Evolutionary conservation across 2,888 invertebrate genomes (phyloP), one percentile per base, ranked within the genome.

Genomic region (Temnothorax unifasciatus): DNA sequence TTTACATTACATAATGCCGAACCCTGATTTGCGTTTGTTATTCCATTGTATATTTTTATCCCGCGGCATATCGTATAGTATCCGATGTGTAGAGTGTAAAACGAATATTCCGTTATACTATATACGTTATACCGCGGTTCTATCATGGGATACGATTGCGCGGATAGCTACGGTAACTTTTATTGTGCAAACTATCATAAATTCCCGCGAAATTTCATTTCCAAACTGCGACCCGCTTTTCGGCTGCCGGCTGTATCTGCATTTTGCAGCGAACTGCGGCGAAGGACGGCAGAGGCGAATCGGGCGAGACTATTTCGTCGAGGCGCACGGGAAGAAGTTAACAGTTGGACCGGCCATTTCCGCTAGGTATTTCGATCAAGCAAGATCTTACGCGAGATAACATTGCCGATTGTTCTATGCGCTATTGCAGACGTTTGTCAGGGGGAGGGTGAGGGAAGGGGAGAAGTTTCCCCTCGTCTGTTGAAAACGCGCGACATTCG

Each of bases 321-420:
- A 85, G 71, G 29, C 66, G 74, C 4, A 77, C 15, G 69, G 64
- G 76, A 88, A 77, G 84, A 86, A 85, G 82, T 89, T 88, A 87
- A 85, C 76, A 79, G 79, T 64, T 76, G 75, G 83, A 84, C 82
- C 81, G 79, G 41, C 71, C 84, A 68, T 90, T 90, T 77, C 83
- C 84, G 25, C 63, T 63, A 74, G 79, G 59, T 81, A 83, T 87
- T 85, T 84, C 86, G 83, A 86, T 82, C 85, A 76, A 74, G 82
- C 81, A 77, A 81, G 89, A 90, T 90, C 84, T 82, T 84, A 64
- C 76, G 69, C 41, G 69, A 85, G 86, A 89, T 87, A 87, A 88
- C 84, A 85, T 61, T 57, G 66, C 52, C 84, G 83, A 90, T 90
- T 89, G 90, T 90, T 86, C 87, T 76, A 83, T 66, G 85, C 82